Evolutionary conservation across 2,113 vertebrate genomes (phyloP), one percentile per base, ranked within the genome.

Genomic region (Phoenicopterus ruber): DNA sequence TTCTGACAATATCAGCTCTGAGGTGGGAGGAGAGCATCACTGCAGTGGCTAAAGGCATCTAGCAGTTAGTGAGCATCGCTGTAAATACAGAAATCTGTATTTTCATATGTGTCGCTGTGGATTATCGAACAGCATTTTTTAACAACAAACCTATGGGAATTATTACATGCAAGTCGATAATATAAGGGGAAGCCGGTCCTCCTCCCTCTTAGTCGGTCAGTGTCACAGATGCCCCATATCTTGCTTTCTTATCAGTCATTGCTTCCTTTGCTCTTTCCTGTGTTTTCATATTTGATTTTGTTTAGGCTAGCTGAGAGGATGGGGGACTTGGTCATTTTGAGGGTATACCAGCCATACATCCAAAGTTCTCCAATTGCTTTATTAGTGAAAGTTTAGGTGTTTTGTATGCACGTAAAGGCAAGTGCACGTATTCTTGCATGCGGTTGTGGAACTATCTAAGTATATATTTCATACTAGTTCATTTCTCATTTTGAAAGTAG

Each of bases 61-160:
- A 29, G 34, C 50, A 71, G 38, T 63, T 59, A 46, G 21, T 52
- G 46, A 79, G 15, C 61, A 36, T 70, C 11, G 4, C 31, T n/a
- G 17, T 40, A 67, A 92, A 57, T 8, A 44, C 2, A 71, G 32
- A 78, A 55, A 31, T 40, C 28, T 62, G 5, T 26, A 22, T 78
- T 73, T 83, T 69, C 6, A 1, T 9, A 2, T 21, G 6, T 31
- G 6, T 57, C 1, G 0, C 42, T 34, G 16, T 46, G 25, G 28
- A 17, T 28, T 83, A 20, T 46, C 24, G 73, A 38, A 47, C 18
- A 76, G 15, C 32, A 12, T 86, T 49, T 10, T 42, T 82, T 73
- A 62, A 59, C 72, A 63, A 47, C 7, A 52, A 58, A 65, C 1
- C 4, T 65, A 7, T 82, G 18, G 28, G 19, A 69, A 58, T n/a